These are phyloP conservation scores for Tachypleus tridentatus DNA, from an alignment of 1,140 invertebrate genomes.

Conservation along the genomic window DNA sequence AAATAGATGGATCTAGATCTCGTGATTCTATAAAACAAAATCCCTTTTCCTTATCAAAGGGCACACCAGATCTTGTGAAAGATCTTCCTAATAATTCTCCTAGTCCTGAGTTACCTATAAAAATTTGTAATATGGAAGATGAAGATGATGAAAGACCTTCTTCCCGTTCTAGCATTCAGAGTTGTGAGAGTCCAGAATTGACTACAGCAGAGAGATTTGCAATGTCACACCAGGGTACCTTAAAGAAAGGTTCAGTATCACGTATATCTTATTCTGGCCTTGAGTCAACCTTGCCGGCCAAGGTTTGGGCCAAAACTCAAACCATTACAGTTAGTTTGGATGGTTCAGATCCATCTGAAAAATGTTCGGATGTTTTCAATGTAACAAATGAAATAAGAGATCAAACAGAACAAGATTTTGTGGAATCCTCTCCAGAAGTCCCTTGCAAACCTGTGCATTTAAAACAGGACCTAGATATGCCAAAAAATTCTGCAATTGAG, in stretches of 20 bases:
- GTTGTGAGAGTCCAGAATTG: conserved; percentile 52
- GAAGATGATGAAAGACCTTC: conserved; percentile 29
- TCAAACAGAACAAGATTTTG: too few species aligned
- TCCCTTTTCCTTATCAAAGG: conserved; percentile 33
- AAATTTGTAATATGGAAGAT: conserved; percentile 26
- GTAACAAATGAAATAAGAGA: conserved; percentile 20
- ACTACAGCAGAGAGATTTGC: conserved; percentile 54
- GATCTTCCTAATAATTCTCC: conserved; percentile 53
- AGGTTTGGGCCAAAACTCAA: conserved; percentile 23
- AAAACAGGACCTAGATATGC: conserved; percentile 7
- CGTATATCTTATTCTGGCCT: conserved; percentile 17
- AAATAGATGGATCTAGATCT: too few species aligned
- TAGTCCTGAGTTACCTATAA: conserved; percentile 17
- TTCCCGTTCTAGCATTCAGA: conserved; percentile 29
- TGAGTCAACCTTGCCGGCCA: conserved; percentile 16
- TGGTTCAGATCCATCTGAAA: conserved; percentile 7
- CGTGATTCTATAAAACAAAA: too few species aligned
- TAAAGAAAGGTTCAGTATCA: conserved; percentile 47
- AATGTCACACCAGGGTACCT: conserved; percentile 63
- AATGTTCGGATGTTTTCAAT: conserved; percentile 14
- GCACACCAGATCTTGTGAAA: conserved; percentile 75
- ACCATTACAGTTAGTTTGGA: conserved; percentile 17
- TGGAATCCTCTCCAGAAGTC: conserved; percentile 30
- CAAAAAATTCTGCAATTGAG: conserved; percentile 9
- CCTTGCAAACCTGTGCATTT: conserved; percentile 36